Base-by-base conservation (phyloP, 1,140 invertebrate genomes). In the Caenorhabditis briggsae region DNA sequence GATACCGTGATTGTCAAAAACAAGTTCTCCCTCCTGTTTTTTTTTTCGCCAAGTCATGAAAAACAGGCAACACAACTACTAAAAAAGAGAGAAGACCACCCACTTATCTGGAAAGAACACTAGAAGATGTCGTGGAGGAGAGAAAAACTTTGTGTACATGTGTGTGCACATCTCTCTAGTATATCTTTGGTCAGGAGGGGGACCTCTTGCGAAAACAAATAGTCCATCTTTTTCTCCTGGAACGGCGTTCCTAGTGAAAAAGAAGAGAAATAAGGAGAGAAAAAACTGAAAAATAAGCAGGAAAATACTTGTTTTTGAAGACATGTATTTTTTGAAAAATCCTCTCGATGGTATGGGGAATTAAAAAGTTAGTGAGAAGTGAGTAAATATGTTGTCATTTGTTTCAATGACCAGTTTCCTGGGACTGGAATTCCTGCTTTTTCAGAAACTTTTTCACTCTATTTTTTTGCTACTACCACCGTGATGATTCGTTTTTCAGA, bases 161-260 rank as follows among this genome's bases (percentile, higher is more conserved):
- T n/a, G n/a, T 33, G n/a, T 64, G 25, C 9, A 2, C 33, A 70
- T 14, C 43, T 70, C 64, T 70, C 64, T 70, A 70, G 64, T 70
- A 70, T 70, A 70, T 70, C 64, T 70, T 41, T 70, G 64, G 64
- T 70, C 64, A 70, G 64, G 33, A 33, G 33, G 33, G 33, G 33
- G 64, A 70, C 64, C 64, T 46, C 64, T 70, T 43, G 64, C 64
- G 33, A 70, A 70, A 65, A 70, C 64, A 70, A 70, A 33, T 70
- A 70, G 64, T 70, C 64, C 59, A 12, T 16, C 50, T 16, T 1
- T 16, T 16, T 53, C 56, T 58, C 23, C 33, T 46, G 64, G 64
- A 70, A 70, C 64, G 64, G 33, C 64, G 33, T 70, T 70, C 41
- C 18, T 33, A 70, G 14, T 6, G 46, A 78, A 78, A 53, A 78